Percentiles rank a stretch among this genome's conserved stretches.
Evolutionary conservation across 1,140 invertebrate genomes (phyloP).

Genomic region (Gonioctena quinquepunctata): DNA sequence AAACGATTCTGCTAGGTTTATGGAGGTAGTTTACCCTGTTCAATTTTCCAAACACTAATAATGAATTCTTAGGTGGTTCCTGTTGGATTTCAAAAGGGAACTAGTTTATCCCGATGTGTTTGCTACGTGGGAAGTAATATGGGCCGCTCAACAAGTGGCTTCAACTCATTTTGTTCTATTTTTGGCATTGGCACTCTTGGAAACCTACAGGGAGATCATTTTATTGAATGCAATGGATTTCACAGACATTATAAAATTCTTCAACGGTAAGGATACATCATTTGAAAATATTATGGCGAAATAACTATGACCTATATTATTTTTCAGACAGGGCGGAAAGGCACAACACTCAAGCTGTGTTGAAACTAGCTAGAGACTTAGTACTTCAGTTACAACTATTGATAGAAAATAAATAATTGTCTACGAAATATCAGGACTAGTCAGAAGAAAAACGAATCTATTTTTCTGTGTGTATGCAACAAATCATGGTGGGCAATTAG

Average conservation of each 20-base stretch:
- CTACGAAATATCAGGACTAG: not conserved
- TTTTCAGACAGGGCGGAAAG: slow-evolving; percentile 92
- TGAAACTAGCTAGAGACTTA: slow-evolving; percentile 79
- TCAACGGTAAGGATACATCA: slow-evolving; percentile 79
- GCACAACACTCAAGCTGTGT: slow-evolving; percentile 82
- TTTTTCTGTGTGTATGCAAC: not conserved
- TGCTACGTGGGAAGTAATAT: slow-evolving; percentile 93
- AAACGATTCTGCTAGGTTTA: no score
- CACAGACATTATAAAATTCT: slow-evolving; percentile 97
- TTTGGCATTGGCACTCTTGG: slow-evolving; percentile 86
- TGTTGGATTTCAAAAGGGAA: slow-evolving; percentile 78
- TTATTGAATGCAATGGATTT: slow-evolving; percentile 95
- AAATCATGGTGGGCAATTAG: not conserved
- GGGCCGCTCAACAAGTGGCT: slow-evolving; percentile 87
- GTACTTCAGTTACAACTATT: slow-evolving; percentile 86
- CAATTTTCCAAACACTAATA: no score
- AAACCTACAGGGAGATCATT: slow-evolving; percentile 92
- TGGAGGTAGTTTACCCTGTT: no score
- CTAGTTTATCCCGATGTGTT: slow-evolving; percentile 91
- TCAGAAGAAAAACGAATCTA: not conserved
- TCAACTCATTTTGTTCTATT: slow-evolving; percentile 91
- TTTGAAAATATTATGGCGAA: no score
- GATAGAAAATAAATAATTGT: slow-evolving; percentile 79
- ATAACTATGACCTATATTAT: slow-evolving; percentile 5
- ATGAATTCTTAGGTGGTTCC: slow-evolving; percentile 71